A percentile compares a stretch with the other conserved stretches of the same genome.
These are phyloP conservation scores for Drosophila bunnanda DNA, from an alignment of 2,888 invertebrate genomes.

Conservation along the genomic window DNA sequence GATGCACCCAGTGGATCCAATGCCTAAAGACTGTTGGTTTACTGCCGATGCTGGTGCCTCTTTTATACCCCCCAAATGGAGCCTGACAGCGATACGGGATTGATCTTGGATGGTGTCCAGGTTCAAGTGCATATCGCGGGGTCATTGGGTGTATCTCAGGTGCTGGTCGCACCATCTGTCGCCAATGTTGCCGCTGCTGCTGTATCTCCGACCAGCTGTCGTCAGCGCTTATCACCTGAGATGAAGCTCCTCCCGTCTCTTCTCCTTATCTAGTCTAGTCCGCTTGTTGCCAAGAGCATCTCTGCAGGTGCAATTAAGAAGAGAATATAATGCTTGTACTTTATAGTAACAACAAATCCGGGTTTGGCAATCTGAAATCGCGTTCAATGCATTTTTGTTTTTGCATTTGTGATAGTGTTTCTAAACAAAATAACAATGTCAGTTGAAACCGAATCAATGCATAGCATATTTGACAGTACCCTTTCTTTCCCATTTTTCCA, in stretches of 20 bases:
- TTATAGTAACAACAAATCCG: constrained; percentile 1
- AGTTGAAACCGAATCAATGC: neutral
- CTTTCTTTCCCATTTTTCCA: neutral
- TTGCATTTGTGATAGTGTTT: neutral
- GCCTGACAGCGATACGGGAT: neutral
- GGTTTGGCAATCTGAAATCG: neutral
- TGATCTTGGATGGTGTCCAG: neutral
- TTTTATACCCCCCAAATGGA: constrained; percentile 7
- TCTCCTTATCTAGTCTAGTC: constrained; percentile 2
- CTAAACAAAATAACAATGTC: neutral
- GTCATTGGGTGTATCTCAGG: constrained; percentile 27
- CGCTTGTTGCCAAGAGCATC: constrained; percentile 1
- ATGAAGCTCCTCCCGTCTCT: neutral
- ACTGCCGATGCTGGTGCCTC: neutral
- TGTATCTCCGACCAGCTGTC: neutral
- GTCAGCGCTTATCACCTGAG: constrained; percentile 18
- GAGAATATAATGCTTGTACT: neutral
- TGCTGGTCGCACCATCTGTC: constrained; percentile 19
- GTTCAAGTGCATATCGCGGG: neutral
- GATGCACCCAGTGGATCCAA: constrained; percentile 24
- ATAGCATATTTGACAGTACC: neutral
- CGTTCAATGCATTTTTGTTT: neutral
- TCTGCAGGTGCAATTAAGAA: constrained; percentile 12
- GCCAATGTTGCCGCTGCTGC: neutral
- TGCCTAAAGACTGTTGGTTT: constrained; percentile 31